A percentile compares a stretch with the other conserved stretches of the same genome.
phyloP scores from a whole-genome alignment of 2,888 invertebrate genomes.

The Panzeria rudis region DNA sequence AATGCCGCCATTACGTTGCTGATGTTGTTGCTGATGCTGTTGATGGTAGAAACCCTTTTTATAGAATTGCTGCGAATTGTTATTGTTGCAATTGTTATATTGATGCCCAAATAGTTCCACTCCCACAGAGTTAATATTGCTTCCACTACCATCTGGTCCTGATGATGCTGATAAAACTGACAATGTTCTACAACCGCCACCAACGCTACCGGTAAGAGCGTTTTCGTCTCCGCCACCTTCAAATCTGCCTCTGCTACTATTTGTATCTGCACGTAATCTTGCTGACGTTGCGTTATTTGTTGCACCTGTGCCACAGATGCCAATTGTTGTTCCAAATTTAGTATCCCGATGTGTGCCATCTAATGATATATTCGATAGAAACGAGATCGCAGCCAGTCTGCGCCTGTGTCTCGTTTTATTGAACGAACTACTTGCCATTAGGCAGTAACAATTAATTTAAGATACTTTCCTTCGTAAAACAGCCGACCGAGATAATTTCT shows the following conservation, averaged over 20 bases:
- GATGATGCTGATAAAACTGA: constrained; percentile 37
- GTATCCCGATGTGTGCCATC: constrained; percentile 94
- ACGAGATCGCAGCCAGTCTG: constrained; percentile 95
- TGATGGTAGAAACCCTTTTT: constrained; percentile 73
- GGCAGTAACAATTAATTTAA: constrained; percentile 77
- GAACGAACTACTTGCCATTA: constrained; percentile 84
- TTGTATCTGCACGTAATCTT: constrained; percentile 76
- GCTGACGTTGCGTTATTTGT: constrained; percentile 74
- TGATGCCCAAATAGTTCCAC: constrained; percentile 76
- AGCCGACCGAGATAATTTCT: constrained; percentile 57
- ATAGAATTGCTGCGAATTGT: constrained; percentile 74
- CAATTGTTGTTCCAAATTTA: constrained; percentile 85
- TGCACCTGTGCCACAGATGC: constrained; percentile 79
- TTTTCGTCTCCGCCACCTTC: constrained; percentile 64
- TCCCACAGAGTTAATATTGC: constrained; percentile 63
- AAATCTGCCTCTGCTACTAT: constrained; percentile 60
- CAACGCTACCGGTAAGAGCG: constrained; percentile 55
- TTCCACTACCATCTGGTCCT: constrained; percentile 39
- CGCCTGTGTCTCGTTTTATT: constrained; percentile 89
- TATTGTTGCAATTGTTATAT: constrained; percentile 73
- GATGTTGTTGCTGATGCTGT: constrained; percentile 75
- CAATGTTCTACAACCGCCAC: constrained; percentile 42
- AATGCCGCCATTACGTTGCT: constrained; percentile 76
- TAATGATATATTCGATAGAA: constrained; percentile 96
- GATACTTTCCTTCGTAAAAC: constrained; percentile 60